Percentiles rank a stretch among this genome's conserved stretches.
These are phyloP conservation scores for Mylabris sibirica DNA, from an alignment of 2,888 invertebrate species.

Conservation along the genomic window DNA sequence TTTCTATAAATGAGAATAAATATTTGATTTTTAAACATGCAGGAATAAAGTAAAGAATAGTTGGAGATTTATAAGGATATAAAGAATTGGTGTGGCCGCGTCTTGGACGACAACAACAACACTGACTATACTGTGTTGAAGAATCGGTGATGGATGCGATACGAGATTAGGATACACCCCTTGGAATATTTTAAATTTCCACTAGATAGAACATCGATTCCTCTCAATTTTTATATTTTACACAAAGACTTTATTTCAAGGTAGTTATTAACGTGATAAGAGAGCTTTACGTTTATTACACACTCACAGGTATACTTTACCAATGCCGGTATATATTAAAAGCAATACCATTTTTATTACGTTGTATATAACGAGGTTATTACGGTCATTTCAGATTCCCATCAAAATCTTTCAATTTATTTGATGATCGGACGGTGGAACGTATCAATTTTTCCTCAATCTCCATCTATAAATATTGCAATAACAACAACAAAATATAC, in stretches of 20 bases:
- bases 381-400: conserved; percentile 2
- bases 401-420: conserved; percentile 10
- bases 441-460: not conserved
- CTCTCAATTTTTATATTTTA: not conserved
- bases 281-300: not conserved
- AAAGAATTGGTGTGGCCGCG: not conserved
- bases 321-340: not conserved
- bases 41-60: not conserved
- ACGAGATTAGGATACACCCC: conserved; percentile 30
- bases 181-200: not conserved
- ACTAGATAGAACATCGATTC: not conserved
- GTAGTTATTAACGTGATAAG: not conserved
- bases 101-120: too few relatives aligned
- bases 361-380: conserved; percentile 1
- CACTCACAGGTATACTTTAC: not conserved
- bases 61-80: not conserved
- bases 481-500: not conserved
- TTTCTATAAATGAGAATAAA: conserved; percentile 17
- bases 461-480: not conserved
- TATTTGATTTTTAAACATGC: conserved; percentile 26
- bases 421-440: not conserved
- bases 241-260: not conserved
- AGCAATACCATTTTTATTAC: conserved; percentile 10
- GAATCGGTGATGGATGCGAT: conserved; percentile 28
- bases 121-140: too few relatives aligned